Conservation (phyloP, 2,888 invertebrate species). For the Ptychoptera albimana region DNA sequence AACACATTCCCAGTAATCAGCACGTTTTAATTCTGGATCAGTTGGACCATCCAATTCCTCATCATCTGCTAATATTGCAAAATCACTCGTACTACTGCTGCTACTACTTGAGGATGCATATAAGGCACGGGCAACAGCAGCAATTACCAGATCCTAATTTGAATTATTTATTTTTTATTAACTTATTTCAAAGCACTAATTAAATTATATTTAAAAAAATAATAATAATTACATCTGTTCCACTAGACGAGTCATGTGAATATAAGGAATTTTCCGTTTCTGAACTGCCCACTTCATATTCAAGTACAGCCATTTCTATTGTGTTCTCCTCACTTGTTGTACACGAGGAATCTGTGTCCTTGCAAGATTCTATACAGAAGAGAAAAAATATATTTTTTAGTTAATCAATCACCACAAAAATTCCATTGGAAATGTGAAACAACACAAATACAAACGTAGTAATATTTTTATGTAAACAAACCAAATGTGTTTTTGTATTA, state of each 20-base stretch:
- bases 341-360: constrained; percentile 29
- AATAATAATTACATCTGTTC: constrained; percentile 31
- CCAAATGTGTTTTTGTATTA: too few species aligned
- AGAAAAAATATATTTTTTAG: background rate
- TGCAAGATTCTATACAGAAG: constrained; percentile 14
- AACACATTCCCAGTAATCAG: constrained; percentile 47
- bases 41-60: constrained; percentile 17
- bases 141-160: constrained; percentile 13
- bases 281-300: constrained; percentile 38
- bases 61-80: constrained; percentile 13
- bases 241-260: constrained; percentile 33
- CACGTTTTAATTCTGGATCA: constrained; percentile 36
- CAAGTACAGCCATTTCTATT: constrained; percentile 19
- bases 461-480: too few species aligned
- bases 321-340: constrained; percentile 14
- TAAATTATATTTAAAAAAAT: too few species aligned
- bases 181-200: too few species aligned
- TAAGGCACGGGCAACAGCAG: constrained; percentile 10
- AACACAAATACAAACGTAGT: too few species aligned
- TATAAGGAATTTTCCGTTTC: constrained; percentile 19
- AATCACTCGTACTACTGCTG: constrained; percentile 11
- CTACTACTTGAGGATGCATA: constrained; percentile 4
- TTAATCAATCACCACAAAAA: background rate
- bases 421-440: background rate
- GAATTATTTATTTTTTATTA: background rate